Base-by-base conservation (phyloP, 2,797 vertebrate genomes). In the Catharus ustulatus region DNA sequence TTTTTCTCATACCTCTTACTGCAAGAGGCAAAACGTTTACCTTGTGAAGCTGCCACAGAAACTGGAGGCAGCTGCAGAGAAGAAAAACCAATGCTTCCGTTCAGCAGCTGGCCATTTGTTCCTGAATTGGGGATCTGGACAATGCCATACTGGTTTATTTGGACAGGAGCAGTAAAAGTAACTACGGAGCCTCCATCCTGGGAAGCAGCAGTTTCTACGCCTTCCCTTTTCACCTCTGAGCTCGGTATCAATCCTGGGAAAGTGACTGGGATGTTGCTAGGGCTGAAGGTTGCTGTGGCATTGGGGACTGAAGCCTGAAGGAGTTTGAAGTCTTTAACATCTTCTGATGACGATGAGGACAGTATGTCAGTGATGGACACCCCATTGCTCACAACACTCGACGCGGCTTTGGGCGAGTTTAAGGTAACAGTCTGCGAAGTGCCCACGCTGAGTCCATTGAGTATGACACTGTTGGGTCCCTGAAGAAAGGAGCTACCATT, bases 401-500 rank as follows among this genome's bases (percentile, higher is more conserved):
- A 93, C 0, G 98, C 97, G 8, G 98, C 95, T 98, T 99, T 98
- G 75, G 98, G 97, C 1, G 98, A 97, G 94, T 98, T 99, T 96
- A 99, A 97, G 40, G 98, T 97, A 94, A 99, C 95, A 1, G 99
- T 98, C 95, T 99, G 99, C 1, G 99, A 96, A 78, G 97, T 98
- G 84, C 99, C 99, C 97, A 99, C 96, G 45, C 98, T 99, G 93
- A 99, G 98, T 97, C 99, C 99, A 29, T 99, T 99, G 95, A 99
- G 99, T 80, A 99, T 98, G 96, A 99, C 98, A 91, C 99, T 98
- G 19, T 98, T 98, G 87, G 99, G 98, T 93, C 99, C 98, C 97
- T 99, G 99, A 96, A 99, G 98, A 97, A 99, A 99, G 21, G 99
- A 99, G 96, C 98, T 98, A 69, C 99, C 98, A 34, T 99, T 99